These are phyloP conservation scores for Galagoides demidoff DNA, from an alignment of 2,797 vertebrate genomes.

Conservation along the genomic window DNA sequence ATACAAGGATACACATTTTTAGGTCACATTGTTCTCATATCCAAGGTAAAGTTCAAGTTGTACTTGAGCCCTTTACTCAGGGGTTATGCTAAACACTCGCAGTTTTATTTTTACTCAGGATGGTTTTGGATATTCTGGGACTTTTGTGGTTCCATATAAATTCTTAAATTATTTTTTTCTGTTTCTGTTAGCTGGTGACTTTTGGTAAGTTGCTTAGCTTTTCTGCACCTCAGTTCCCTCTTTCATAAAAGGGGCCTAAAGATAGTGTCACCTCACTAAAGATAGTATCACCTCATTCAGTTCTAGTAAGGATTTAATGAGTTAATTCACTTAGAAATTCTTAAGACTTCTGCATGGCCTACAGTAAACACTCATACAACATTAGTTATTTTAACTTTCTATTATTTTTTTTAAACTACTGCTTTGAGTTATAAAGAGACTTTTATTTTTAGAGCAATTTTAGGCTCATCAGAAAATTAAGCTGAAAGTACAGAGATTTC, in stretches of 20 bases:
- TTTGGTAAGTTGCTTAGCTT: neutral
- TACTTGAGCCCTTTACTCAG: no score
- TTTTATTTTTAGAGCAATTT: neutral
- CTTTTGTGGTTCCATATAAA: neutral
- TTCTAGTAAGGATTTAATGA: neutral
- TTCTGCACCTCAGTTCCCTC: neutral
- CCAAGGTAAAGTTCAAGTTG: no score
- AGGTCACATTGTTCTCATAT: no score
- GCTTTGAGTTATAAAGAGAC: neutral
- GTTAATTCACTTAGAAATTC: neutral
- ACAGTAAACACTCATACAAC: neutral
- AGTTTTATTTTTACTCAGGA: neutral
- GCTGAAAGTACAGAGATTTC: neutral
- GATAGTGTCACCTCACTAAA: neutral
- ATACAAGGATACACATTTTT: no score
- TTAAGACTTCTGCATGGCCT: neutral
- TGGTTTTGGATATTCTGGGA: neutral
- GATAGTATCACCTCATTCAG: neutral
- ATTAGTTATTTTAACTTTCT: neutral
- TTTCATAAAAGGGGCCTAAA: neutral
- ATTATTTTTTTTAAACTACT: neutral
- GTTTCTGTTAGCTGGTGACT: neutral
- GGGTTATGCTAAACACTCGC: no score
- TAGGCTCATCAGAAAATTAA: neutral
- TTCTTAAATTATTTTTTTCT: neutral